Evolutionary conservation across 2,113 vertebrate species (phyloP), one percentile per base, ranked within the genome.

Genomic region (Percina caprodes): DNA sequence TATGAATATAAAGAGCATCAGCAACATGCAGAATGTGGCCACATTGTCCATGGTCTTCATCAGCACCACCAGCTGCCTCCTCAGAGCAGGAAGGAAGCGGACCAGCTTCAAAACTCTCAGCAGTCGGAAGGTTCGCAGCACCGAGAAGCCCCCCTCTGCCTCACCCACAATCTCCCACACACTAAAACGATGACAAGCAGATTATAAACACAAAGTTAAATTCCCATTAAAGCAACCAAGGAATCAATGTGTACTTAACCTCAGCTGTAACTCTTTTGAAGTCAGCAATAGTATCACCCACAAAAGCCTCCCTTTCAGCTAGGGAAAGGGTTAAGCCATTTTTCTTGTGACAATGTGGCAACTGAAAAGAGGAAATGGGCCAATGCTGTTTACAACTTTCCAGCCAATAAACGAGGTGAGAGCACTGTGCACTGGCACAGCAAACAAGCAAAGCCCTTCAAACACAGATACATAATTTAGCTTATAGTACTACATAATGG

Each of bases 21-120:
- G 95, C 82, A 98, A 80, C 97, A 98, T 98, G 94, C 96, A 96
- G 95, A 98, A 98, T 8, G 97, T 98, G 91, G 97, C 97, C 82
- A 98, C 97, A 0, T 98, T 98, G 95, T 98, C 97, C 97, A 98
- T 98, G 12, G 97, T 98, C 95, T 97, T 97, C 96, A 98, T 96
- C 82, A 98, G 95, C 56, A 98, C 97, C 88, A 98, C 97, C 79
- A 98, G 95, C 93, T 98, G 97, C 79, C 97, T 96, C 70, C 97
- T 94, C 76, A 98, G 94, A 2, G 97, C 97, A 0, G 97, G 97
- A 91, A 98, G 96, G 94, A 98, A 98, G 5, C 97, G 93, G 52
- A 98, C 97, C 85, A 98, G 94, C 86, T 98, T 98, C 59, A 98
- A 90, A 42, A 98, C 97, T 1, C 97, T 91, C n/a, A 98, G 96